phyloP scores from a whole-genome alignment of 2,113 vertebrate species.

The Grantiella picta region DNA sequence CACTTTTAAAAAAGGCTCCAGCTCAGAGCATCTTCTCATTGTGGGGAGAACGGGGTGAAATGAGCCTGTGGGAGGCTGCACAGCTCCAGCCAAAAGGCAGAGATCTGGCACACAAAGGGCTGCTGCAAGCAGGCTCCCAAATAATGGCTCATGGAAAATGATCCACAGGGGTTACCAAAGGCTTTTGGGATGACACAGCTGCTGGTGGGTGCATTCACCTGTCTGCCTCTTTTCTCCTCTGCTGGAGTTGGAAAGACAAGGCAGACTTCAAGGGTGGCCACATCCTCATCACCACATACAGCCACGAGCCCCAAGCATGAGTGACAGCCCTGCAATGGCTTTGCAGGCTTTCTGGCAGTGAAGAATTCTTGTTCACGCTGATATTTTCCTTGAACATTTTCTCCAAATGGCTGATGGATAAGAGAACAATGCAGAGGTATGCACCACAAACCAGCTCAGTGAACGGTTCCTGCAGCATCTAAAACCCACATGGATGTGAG shows the following conservation, averaged over 20 bases:
- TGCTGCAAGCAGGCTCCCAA: neutral
- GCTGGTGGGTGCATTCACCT: neutral
- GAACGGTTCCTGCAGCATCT: neutral
- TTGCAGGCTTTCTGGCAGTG: neutral
- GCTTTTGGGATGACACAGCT: neutral
- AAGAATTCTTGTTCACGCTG: neutral
- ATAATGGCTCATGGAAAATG: neutral
- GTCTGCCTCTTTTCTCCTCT: neutral
- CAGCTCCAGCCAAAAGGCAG: neutral
- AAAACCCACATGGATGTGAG: neutral
- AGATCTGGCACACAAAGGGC: neutral
- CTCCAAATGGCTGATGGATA: neutral
- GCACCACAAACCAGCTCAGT: neutral
- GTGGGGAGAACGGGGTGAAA: neutral
- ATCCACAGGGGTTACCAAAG: neutral
- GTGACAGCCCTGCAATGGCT: neutral
- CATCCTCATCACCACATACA: neutral
- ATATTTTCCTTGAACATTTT: neutral
- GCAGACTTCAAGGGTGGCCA: neutral
- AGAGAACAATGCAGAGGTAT: neutral
- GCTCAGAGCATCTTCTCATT: neutral
- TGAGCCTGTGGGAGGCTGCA: neutral
- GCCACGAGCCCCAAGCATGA: neutral
- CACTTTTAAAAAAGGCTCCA: neutral
- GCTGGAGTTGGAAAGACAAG: neutral